These are phyloP conservation scores for Lateolabrax maculatus DNA, from an alignment of 2,797 vertebrate species.

Conservation along the genomic window DNA sequence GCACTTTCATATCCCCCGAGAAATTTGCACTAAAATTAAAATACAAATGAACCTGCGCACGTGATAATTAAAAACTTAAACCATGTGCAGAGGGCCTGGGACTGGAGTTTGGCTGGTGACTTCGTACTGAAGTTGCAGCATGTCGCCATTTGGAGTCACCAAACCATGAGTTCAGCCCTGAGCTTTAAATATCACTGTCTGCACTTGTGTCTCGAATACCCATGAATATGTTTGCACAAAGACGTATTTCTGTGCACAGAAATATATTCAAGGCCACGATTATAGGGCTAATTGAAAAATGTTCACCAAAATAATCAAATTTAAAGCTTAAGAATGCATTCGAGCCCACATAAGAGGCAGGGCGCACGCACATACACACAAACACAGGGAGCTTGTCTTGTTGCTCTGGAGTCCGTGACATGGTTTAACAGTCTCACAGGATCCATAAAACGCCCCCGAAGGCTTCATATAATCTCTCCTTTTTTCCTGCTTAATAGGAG, in stretches of 20 bases:
- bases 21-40: not conserved
- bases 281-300: conserved; percentile 82
- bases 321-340: conserved; percentile 82
- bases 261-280: conserved; percentile 51
- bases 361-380: conserved; percentile 27
- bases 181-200: conserved; percentile 41
- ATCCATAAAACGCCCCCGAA: conserved; percentile 84
- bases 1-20: not conserved
- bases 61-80: too few relatives aligned
- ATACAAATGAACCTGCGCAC: too few relatives aligned
- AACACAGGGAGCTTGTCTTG: conserved; percentile 66
- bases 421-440: conserved; percentile 84
- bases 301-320: conserved; percentile 84
- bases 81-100: not conserved
- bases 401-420: conserved; percentile 82
- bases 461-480: conserved; percentile 83
- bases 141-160: not conserved
- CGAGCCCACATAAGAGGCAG: conserved; percentile 59
- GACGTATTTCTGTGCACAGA: conserved; percentile 15
- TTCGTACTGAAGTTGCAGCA: not conserved
- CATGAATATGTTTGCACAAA: conserved; percentile 15
- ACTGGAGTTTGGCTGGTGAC: not conserved
- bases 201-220: conserved; percentile 9
- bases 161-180: not conserved
- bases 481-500: conserved; percentile 84